Evolutionary conservation across 2,113 vertebrate species (phyloP).

Genomic region (Poeciliopsis retropinna): DNA sequence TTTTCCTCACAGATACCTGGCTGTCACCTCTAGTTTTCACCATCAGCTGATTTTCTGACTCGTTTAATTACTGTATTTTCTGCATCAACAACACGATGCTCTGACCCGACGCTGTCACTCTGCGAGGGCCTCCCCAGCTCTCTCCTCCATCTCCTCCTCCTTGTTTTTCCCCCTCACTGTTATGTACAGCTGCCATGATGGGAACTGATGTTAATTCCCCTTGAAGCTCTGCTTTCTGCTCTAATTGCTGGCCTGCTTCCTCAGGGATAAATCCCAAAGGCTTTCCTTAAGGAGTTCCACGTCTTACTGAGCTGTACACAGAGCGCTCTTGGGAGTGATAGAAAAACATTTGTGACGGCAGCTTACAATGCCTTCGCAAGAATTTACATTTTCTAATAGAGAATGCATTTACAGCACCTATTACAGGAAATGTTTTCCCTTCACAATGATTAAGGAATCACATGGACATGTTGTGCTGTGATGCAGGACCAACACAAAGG

Average conservation of each 20-base stretch:
- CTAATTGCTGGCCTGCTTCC: conserved; percentile 57
- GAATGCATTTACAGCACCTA: conserved; percentile 1
- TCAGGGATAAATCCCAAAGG: conserved; percentile 42
- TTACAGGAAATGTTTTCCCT: neutral
- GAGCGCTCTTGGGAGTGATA: conserved; percentile 37
- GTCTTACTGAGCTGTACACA: conserved; percentile 37
- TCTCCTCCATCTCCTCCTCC: neutral
- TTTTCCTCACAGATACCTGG: neutral
- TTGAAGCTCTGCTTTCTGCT: conserved; percentile 37
- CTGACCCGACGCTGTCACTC: conserved; percentile 19
- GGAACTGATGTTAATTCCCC: conserved; percentile 40
- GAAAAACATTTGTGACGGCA: conserved; percentile 34
- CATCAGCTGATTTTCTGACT: conserved; percentile 31
- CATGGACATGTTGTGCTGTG: neutral
- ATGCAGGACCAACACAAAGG: conserved; percentile 35
- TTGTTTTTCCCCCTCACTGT: conserved; percentile 26
- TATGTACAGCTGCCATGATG: conserved; percentile 5
- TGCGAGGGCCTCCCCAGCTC: neutral
- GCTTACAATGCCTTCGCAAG: conserved; percentile 15
- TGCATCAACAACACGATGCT: conserved; percentile 7
- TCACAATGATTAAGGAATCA: conserved; percentile 31
- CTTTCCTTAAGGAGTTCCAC: conserved; percentile 33
- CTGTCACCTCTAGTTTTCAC: conserved; percentile 26
- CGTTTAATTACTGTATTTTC: conserved; percentile 32
- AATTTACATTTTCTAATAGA: neutral